Evolutionary conservation across 2,888 invertebrate genomes (phyloP), one percentile per base, ranked within the genome.

Genomic region (Leptopterna dolabrata): DNA sequence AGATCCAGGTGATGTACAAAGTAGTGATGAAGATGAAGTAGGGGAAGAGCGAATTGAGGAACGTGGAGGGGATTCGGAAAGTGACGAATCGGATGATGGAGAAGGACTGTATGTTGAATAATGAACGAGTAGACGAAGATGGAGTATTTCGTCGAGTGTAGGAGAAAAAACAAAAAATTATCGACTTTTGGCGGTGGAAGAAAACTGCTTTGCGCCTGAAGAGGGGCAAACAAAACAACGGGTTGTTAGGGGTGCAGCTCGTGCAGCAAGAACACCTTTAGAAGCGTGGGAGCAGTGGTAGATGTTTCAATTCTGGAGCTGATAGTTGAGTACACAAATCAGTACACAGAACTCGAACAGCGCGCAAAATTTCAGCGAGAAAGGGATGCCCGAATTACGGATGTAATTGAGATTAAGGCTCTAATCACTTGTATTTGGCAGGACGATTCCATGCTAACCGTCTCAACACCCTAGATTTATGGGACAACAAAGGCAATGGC

Each of bases 171-270:
- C 2, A 36, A 4, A 36, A 36, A 36, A 36, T 36, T 36, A 36
- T 36, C 7, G 36, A 36, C 36, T 47, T 47, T 13, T 47, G 47
- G 47, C 13, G 47, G 16, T 47, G 47, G 47, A 47, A 47, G 16
- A 47, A 47, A 47, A 47, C 47, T 1, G 6, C 47, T 3, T 13
- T 47, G 2, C 27, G 47, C 13, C 13, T 47, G 36, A 36, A 36
- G 7, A 36, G 36, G 7, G 36, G 36, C 4, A 36, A 36, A 36
- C 36, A 36, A 36, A 36, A 36, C 7, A 36, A 2, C 36, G 36
- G 4, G 36, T 36, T 36, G 36, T 36, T n/a, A 89, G 55, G 73
- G 88, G 88, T n/a, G 85, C 2, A 4, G 36, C 36, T 36, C 36
- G 36, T 4, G 2, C 36, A 36, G 36, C 36, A 36, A 36, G 7